These are phyloP conservation scores for Anolis carolinensis DNA, from an alignment of 2,113 vertebrate genomes.

Conservation along the genomic window DNA sequence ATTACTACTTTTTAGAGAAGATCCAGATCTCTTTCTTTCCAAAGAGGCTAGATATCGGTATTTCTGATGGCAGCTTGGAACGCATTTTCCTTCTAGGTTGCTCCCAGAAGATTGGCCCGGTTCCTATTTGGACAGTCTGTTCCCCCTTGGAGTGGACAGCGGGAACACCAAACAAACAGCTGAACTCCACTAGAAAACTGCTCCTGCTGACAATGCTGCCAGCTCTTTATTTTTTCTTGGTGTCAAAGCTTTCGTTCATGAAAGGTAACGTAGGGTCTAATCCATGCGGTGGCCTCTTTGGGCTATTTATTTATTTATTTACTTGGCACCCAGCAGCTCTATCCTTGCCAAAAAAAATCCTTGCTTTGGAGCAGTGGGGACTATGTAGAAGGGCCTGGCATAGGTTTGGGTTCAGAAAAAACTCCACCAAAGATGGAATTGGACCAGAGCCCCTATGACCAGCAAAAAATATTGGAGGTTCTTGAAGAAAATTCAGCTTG, in stretches of 20 bases:
- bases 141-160: background rate
- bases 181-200: background rate
- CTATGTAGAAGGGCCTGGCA: background rate
- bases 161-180: background rate
- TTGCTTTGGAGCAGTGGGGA: background rate
- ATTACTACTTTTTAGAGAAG: background rate
- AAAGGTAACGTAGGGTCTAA: background rate
- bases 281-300: background rate
- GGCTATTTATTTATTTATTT: background rate
- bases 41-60: background rate
- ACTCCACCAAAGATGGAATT: too few species aligned
- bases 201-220: background rate
- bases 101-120: background rate
- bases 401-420: background rate
- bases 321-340: background rate
- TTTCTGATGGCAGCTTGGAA: background rate
- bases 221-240: background rate
- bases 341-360: background rate
- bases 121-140: constrained; percentile 16
- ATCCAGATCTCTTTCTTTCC: background rate
- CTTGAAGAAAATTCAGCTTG: too few species aligned
- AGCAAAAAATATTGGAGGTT: too few species aligned
- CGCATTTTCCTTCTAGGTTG: background rate
- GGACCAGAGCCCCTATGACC: too few species aligned
- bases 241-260: background rate